Percentiles rank a stretch among this genome's conserved stretches.
These are phyloP conservation scores for Branchinecta sandiegonensis DNA, from an alignment of 2,888 invertebrate genomes.

Conservation along the genomic window DNA sequence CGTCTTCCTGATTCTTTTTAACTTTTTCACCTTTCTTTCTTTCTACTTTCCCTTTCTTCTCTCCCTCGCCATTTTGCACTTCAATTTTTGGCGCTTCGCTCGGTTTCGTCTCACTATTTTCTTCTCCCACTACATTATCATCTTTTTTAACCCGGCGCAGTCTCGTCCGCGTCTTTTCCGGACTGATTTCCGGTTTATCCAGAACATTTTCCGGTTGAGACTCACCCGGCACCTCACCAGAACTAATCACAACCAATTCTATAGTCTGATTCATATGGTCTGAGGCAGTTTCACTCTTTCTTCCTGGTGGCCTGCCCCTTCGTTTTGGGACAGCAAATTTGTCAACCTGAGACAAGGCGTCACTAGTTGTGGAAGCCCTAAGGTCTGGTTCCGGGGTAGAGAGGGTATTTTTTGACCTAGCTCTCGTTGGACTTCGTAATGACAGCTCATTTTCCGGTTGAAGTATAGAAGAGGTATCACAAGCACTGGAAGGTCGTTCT, in stretches of 20 bases:
- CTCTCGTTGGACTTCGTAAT: not conserved
- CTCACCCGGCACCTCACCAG: not conserved
- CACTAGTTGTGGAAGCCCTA: not conserved
- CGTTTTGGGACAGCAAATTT: not conserved
- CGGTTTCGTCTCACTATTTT: conserved; percentile 20
- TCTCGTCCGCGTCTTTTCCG: not conserved
- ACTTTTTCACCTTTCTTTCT: conserved; percentile 32
- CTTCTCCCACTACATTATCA: conserved; percentile 25
- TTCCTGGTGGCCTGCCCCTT: not conserved
- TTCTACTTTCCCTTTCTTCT: conserved; percentile 31
- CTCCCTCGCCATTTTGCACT: not conserved
- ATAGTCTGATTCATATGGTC: not conserved
- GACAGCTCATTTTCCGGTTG: not conserved
- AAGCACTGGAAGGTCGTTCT: not conserved
- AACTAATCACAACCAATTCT: not conserved
- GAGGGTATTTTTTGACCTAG: not conserved
- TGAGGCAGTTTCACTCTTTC: not conserved
- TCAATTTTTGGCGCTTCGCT: not conserved
- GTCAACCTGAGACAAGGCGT: not conserved
- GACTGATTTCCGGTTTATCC: not conserved
- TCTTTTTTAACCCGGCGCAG: conserved; percentile 36
- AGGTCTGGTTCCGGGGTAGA: not conserved
- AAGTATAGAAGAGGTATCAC: not conserved
- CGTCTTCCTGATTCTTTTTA: conserved; percentile 27
- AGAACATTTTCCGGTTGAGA: not conserved